Conservation (phyloP, 2,888 invertebrate species). For the Diachrysia chrysitis region DNA sequence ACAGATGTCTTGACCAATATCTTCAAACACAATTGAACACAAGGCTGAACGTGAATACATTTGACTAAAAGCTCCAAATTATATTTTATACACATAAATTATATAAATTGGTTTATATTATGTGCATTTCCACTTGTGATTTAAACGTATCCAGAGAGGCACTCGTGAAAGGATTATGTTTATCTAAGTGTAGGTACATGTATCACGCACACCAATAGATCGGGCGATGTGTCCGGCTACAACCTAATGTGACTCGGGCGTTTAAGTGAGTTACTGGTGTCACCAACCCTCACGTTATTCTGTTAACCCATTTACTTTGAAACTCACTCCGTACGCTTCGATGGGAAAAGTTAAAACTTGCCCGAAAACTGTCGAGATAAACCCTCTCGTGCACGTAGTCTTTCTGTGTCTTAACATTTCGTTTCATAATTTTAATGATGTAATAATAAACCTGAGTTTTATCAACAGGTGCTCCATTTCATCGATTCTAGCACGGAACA, state of each 20-base stretch:
- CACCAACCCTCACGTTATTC: constrained; percentile 11
- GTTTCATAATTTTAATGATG: neutral
- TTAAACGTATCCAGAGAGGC: neutral
- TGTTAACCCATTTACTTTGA: constrained; percentile 29
- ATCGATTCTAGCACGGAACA: neutral
- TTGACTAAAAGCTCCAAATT: constrained; percentile 2
- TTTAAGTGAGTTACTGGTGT: constrained; percentile 34
- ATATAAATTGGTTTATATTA: constrained; percentile 5
- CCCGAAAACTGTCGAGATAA: neutral
- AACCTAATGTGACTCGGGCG: constrained; percentile 9
- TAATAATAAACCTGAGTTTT: neutral
- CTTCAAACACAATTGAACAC: neutral
- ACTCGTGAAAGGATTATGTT: constrained; percentile 8
- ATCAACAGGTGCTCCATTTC: neutral
- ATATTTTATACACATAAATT: neutral
- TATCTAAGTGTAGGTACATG: neutral
- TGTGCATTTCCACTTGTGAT: neutral
- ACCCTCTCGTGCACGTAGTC: neutral
- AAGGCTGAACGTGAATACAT: constrained; percentile 5
- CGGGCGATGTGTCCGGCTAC: constrained; percentile 14
- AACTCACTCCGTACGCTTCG: constrained; percentile 6
- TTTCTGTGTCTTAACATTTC: neutral
- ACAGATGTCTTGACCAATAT: neutral
- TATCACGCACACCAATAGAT: constrained; percentile 12
- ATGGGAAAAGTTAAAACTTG: neutral